These are phyloP conservation scores for Drosophila kanekoi DNA, from an alignment of 2,888 invertebrate genomes.

Conservation along the genomic window DNA sequence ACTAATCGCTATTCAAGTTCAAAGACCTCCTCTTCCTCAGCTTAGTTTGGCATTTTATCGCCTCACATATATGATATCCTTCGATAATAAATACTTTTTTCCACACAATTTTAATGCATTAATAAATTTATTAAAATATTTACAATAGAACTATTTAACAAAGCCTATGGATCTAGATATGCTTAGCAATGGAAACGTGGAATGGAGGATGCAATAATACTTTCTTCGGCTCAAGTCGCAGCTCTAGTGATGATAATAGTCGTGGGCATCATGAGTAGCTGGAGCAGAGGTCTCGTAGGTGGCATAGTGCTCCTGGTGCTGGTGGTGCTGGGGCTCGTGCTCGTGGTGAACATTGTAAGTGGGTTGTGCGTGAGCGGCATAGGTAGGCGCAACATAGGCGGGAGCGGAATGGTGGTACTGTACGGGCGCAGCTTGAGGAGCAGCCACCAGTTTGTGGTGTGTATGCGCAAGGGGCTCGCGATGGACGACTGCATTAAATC, in stretches of 20 bases:
- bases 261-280: constrained; percentile 66
- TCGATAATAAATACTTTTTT: neutral
- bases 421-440: constrained; percentile 53
- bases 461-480: constrained; percentile 77
- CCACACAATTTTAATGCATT: constrained; percentile 15
- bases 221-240: constrained; percentile 31
- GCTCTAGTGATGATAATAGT: constrained; percentile 75
- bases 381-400: constrained; percentile 60
- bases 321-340: constrained; percentile 61
- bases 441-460: constrained; percentile 66
- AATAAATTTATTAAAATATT: constrained; percentile 53
- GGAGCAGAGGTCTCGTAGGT: constrained; percentile 65
- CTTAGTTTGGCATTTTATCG: no score
- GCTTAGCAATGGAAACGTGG: constrained; percentile 29
- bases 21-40: no score
- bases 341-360: constrained; percentile 45
- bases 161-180: constrained; percentile 37
- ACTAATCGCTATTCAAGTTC: no score
- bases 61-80: neutral
- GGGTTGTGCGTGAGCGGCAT: constrained; percentile 36
- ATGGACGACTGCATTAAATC: constrained; percentile 84
- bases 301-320: constrained; percentile 64
- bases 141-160: constrained; percentile 72
- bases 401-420: constrained; percentile 76
- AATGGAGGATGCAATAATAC: constrained; percentile 66